Percentiles rank a stretch among this genome's conserved stretches.
Evolutionary conservation across 2,797 vertebrate species (phyloP).

Genomic region (Oreochromis mossambicus): DNA sequence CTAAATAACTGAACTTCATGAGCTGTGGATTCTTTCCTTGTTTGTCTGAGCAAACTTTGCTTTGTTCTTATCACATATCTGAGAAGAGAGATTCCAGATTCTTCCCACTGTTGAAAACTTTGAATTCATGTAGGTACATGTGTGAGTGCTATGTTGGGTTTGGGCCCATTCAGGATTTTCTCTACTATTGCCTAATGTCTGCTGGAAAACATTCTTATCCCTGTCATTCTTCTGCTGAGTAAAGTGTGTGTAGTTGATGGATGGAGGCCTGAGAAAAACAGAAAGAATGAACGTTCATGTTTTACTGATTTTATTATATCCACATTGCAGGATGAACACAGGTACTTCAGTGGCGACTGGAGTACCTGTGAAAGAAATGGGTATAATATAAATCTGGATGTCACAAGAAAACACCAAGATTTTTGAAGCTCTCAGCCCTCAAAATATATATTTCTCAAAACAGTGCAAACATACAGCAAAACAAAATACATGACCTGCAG

Average conservation of each 20-base stretch:
- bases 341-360: background rate
- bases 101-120: background rate
- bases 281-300: background rate
- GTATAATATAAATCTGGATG: no score
- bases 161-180: background rate
- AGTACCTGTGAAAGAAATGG: background rate
- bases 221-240: background rate
- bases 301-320: background rate
- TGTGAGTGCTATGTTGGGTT: background rate
- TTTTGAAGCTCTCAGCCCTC: background rate
- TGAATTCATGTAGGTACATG: background rate
- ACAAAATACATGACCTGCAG: background rate
- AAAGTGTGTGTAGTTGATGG: background rate
- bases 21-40: background rate
- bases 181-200: background rate
- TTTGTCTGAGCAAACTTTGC: background rate
- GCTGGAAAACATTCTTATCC: background rate
- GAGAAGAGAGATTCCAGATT: background rate
- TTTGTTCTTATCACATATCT: background rate
- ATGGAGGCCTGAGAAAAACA: background rate
- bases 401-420: no score
- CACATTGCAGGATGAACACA: background rate
- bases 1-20: background rate
- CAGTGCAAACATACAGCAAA: background rate
- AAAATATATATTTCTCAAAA: background rate